Evolutionary conservation across 2,888 invertebrate species (phyloP).

Genomic region (Ceraclea dissimilis): DNA sequence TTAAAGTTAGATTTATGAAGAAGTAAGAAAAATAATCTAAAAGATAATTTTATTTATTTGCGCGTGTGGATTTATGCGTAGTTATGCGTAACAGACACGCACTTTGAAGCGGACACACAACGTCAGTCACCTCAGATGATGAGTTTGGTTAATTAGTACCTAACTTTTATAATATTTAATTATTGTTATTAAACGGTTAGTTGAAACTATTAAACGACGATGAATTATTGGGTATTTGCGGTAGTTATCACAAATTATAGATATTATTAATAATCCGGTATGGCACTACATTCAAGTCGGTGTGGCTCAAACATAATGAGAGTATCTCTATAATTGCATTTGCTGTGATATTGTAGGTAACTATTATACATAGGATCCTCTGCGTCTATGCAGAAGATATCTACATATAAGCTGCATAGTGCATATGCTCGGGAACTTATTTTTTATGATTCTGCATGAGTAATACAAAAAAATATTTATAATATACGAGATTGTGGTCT

Average conservation of each 20-base stretch:
- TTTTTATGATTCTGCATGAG: too few species aligned
- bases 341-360: too few species aligned
- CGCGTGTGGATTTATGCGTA: not conserved
- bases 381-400: too few species aligned
- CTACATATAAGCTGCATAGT: too few species aligned
- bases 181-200: not conserved
- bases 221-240: not conserved
- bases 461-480: too few species aligned
- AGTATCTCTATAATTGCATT: too few species aligned
- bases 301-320: too few species aligned
- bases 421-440: too few species aligned
- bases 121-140: not conserved
- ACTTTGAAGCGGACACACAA: slow-evolving; percentile 1
- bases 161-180: not conserved
- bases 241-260: not conserved
- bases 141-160: not conserved
- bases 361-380: too few species aligned
- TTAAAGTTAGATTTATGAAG: not conserved
- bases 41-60: not conserved
- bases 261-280: too few species aligned
- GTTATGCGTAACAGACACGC: slow-evolving; percentile 4
- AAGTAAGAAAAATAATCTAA: not conserved
- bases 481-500: too few species aligned
- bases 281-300: too few species aligned
- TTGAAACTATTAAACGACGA: not conserved